Evolutionary conservation across 1,140 invertebrate species (phyloP).

Genomic region (Periplaneta americana): DNA sequence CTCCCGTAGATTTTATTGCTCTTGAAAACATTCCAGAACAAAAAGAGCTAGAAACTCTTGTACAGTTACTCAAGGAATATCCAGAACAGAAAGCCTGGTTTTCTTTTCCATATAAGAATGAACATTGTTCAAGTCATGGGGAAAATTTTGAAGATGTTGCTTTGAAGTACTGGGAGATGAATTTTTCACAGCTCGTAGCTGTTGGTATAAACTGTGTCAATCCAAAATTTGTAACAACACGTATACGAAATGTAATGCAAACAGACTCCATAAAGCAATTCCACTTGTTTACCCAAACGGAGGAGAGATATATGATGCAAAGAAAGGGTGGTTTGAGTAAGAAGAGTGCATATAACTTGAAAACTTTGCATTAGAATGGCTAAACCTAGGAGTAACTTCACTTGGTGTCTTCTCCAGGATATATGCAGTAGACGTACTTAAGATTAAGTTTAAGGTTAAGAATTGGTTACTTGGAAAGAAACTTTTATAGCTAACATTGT

Average conservation of each 20-base stretch:
- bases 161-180: slow-evolving; percentile 52
- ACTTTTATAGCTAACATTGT: too few species aligned
- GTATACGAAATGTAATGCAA: slow-evolving; percentile 47
- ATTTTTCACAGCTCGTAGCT: slow-evolving; percentile 63
- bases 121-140: slow-evolving; percentile 60
- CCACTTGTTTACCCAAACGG: too few species aligned
- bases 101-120: slow-evolving; percentile 72
- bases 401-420: too few species aligned
- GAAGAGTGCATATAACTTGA: too few species aligned
- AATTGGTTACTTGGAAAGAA: too few species aligned
- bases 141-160: slow-evolving; percentile 61
- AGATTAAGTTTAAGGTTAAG: too few species aligned
- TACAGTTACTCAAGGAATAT: slow-evolving; percentile 69
- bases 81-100: slow-evolving; percentile 73
- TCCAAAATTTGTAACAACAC: slow-evolving; percentile 48
- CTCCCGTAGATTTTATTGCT: slow-evolving; percentile 75
- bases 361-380: too few species aligned
- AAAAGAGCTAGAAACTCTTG: slow-evolving; percentile 73
- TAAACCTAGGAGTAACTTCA: too few species aligned
- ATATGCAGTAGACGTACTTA: too few species aligned
- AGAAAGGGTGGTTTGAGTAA: too few species aligned
- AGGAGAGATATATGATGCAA: too few species aligned
- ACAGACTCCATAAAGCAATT: slow-evolving; percentile 37
- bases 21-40: slow-evolving; percentile 85
- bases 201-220: slow-evolving; percentile 84